A percentile compares a stretch with the other conserved stretches of the same genome.
Conservation (phyloP, 2,797 vertebrate genomes). For the Varecia variegata region DNA sequence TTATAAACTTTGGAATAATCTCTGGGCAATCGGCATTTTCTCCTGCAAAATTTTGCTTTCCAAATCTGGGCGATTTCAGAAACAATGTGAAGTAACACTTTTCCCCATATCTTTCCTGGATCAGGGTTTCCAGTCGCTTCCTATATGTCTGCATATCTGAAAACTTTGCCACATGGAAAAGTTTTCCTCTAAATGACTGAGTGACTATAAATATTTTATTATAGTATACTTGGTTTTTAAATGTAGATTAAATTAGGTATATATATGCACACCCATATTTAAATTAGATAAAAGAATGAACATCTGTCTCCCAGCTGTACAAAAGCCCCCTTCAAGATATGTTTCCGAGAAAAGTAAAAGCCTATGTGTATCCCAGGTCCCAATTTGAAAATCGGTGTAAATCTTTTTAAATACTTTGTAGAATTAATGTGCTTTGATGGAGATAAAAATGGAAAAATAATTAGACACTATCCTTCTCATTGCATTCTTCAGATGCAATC, state of each 20-base stretch:
- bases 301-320: not conserved
- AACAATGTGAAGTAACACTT: not conserved
- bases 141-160: not conserved
- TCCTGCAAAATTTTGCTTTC: not conserved
- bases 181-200: not conserved
- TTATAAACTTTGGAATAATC: not conserved
- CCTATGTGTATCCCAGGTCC: not conserved
- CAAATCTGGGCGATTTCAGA: not conserved
- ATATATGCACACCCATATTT: not conserved
- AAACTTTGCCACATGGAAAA: not conserved
- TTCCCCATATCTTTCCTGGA: not conserved
- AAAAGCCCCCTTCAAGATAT: not conserved
- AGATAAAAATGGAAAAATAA: constrained; percentile 56
- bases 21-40: not conserved
- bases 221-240: not conserved
- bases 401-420: constrained; percentile 14
- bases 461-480: constrained; percentile 47
- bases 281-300: not conserved
- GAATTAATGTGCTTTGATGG: constrained; percentile 24
- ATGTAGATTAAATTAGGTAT: not conserved
- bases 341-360: not conserved
- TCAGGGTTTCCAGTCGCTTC: not conserved
- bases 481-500: constrained; percentile 57
- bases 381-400: constrained; percentile 28
- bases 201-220: not conserved